These are phyloP conservation scores for Anolis sagrei DNA, from an alignment of 2,113 vertebrate genomes.

Conservation along the genomic window DNA sequence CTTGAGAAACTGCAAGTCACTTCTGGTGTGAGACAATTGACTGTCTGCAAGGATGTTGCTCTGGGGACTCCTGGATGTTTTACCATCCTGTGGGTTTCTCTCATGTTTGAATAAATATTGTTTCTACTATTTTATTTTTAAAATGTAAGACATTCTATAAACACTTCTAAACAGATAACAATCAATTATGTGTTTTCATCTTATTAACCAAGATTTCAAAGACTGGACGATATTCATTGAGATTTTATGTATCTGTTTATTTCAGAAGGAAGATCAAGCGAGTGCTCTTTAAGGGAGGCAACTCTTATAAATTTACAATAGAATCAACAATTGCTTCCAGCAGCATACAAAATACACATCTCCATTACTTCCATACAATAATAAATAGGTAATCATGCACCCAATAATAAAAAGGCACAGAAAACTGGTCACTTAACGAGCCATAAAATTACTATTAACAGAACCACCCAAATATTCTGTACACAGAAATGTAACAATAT, in stretches of 20 bases:
- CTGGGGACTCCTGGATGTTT: too few relatives aligned
- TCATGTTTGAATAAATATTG: neutral
- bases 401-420: conserved; percentile 96
- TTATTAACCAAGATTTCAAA: conserved; percentile 16
- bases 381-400: conserved; percentile 98
- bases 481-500: conserved; percentile 97
- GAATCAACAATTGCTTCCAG: conserved; percentile 90
- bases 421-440: conserved; percentile 98
- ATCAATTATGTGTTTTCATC: neutral
- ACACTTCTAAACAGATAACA: neutral
- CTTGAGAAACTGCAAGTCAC: too few relatives aligned
- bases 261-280: conserved; percentile 90
- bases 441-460: conserved; percentile 97
- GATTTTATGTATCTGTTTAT: conserved; percentile 92
- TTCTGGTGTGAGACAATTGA: too few relatives aligned
- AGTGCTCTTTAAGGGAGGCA: conserved; percentile 84
- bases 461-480: conserved; percentile 94
- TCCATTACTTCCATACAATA: conserved; percentile 95
- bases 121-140: neutral
- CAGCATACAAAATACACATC: conserved; percentile 99
- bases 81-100: too few relatives aligned
- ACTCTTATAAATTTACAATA: conserved; percentile 86
- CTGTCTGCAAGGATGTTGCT: too few relatives aligned
- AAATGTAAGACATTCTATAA: neutral
- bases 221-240: conserved; percentile 24